Evolutionary conservation across 2,113 vertebrate genomes (phyloP).

Genomic region (Pseudolaguvia tuberculata): DNA sequence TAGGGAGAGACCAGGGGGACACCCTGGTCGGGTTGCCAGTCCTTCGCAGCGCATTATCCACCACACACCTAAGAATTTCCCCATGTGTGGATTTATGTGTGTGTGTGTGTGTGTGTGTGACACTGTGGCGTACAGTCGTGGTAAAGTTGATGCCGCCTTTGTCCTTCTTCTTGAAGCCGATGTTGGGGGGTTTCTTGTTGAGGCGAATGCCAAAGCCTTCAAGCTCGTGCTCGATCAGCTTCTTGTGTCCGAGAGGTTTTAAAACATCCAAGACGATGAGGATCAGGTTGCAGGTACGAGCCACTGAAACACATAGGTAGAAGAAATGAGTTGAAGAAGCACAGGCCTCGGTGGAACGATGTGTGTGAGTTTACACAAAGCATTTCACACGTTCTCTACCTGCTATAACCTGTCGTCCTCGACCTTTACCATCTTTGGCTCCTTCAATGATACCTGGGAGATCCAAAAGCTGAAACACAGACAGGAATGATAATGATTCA

Average conservation of each 20-base stretch:
- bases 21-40: too few species aligned
- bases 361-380: neutral
- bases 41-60: too few species aligned
- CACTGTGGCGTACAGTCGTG: slow-evolving; percentile 73
- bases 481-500: neutral
- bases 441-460: slow-evolving; percentile 99
- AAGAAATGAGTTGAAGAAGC: neutral
- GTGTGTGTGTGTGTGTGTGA: neutral
- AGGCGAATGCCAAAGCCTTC: slow-evolving; percentile 97
- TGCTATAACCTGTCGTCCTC: slow-evolving; percentile 96
- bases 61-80: too few species aligned
- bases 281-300: slow-evolving; percentile 96
- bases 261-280: slow-evolving; percentile 95
- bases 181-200: slow-evolving; percentile 94
- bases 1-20: too few species aligned
- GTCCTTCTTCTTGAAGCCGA: slow-evolving; percentile 98
- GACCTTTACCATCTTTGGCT: slow-evolving; percentile 95
- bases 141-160: slow-evolving; percentile 99
- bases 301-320: slow-evolving; percentile 70
- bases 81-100: too few species aligned
- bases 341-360: neutral
- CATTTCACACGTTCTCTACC: slow-evolving; percentile 63
- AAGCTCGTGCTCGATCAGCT: slow-evolving; percentile 93
- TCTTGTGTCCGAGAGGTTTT: slow-evolving; percentile 95
- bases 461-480: slow-evolving; percentile 80